Percentiles rank a stretch among this genome's conserved stretches.
Evolutionary conservation across 2,888 invertebrate genomes (phyloP).

Genomic region (Dermolepida albohirtum): DNA sequence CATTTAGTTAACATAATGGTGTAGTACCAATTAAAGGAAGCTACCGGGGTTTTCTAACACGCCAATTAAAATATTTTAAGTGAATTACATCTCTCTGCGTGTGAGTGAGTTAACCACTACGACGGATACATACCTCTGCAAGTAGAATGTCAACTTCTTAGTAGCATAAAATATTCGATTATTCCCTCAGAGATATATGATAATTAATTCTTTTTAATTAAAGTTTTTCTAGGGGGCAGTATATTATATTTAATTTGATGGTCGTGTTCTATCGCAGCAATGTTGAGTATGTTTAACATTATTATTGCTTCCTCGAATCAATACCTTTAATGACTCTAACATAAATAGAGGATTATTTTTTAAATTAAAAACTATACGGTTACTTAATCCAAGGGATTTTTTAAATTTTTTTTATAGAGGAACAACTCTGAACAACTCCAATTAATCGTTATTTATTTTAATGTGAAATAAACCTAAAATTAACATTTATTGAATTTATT

Average conservation of each 20-base stretch:
- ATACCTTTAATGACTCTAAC: too few species aligned
- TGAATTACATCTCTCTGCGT: constrained; percentile 22
- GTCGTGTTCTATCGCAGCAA: not conserved
- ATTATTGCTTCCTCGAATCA: too few species aligned
- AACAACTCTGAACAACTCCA: too few species aligned
- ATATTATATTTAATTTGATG: constrained; percentile 29
- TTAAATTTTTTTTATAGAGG: too few species aligned
- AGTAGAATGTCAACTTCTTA: constrained; percentile 29
- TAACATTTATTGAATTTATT: too few species aligned
- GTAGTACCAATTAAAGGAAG: constrained; percentile 38
- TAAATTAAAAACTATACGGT: too few species aligned
- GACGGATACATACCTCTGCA: constrained; percentile 8
- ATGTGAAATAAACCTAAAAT: too few species aligned
- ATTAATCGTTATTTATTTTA: too few species aligned
- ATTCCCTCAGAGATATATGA: constrained; percentile 31
- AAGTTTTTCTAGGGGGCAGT: constrained; percentile 35
- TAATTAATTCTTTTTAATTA: constrained; percentile 38
- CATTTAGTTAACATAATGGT: constrained; percentile 38
- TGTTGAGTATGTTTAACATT: too few species aligned
- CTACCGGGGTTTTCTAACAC: constrained; percentile 39
- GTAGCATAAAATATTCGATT: constrained; percentile 37
- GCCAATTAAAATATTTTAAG: constrained; percentile 38
- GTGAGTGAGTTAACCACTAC: constrained; percentile 12
- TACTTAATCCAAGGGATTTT: too few species aligned
- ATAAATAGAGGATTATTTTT: too few species aligned